These are phyloP conservation scores for Strix occidentalis DNA, from an alignment of 2,797 vertebrate species.

Conservation along the genomic window DNA sequence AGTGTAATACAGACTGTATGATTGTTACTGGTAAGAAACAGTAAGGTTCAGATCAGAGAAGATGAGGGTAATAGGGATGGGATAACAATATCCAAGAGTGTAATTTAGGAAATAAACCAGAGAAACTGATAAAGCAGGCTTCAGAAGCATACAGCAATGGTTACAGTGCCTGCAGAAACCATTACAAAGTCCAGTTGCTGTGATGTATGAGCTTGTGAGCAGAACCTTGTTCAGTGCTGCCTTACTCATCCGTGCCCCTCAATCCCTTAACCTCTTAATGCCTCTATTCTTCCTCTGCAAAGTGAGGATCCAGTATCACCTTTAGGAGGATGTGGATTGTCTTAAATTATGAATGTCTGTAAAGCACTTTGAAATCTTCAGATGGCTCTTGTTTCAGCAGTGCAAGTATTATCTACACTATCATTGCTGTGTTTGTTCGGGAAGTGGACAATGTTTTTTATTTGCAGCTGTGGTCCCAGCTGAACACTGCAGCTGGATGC, in stretches of 20 bases:
- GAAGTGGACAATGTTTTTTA: not conserved
- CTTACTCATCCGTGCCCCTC: not conserved
- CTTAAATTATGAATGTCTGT: constrained; percentile 16
- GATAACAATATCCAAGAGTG: not conserved
- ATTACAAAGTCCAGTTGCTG: not conserved
- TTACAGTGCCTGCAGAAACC: not conserved
- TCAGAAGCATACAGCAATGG: not conserved
- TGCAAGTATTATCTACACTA: not conserved
- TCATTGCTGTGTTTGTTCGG: not conserved
- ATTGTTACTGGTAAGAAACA: not conserved
- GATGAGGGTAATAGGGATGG: not conserved
- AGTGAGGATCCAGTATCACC: not conserved
- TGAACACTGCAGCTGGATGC: not conserved
- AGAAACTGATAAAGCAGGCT: not conserved
- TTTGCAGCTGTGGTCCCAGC: not conserved
- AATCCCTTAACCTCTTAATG: not conserved
- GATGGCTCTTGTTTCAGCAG: not conserved
- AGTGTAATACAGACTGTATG: not conserved
- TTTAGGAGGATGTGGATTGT: not conserved
- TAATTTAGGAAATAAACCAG: not conserved
- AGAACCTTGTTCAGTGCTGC: not conserved
- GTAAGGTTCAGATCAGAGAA: not conserved
- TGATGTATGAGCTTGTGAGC: not conserved
- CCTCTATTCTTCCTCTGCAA: constrained; percentile 3
- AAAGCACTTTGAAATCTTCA: constrained; percentile 17